phyloP scores from a whole-genome alignment of 2,888 invertebrate species.

The Synergus gifuensis region DNA sequence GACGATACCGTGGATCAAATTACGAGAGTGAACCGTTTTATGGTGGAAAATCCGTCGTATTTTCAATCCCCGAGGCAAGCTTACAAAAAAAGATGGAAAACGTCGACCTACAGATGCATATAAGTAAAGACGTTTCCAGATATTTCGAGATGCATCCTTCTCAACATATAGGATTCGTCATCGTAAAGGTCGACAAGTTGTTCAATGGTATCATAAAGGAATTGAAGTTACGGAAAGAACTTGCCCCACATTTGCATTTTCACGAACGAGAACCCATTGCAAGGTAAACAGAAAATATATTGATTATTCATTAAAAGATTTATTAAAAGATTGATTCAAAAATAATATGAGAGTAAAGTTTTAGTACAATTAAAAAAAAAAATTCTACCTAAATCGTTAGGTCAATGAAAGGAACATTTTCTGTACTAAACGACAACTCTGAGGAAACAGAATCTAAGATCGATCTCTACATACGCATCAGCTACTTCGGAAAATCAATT shows the following conservation, averaged over 20 bases:
- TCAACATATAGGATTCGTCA: slow-evolving; percentile 60
- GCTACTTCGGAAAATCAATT: slow-evolving; percentile 67
- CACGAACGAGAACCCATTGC: slow-evolving; percentile 67
- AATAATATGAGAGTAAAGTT: background rate
- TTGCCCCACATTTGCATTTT: slow-evolving; percentile 58
- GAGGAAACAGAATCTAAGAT: slow-evolving; percentile 55
- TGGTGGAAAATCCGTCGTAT: slow-evolving; percentile 71
- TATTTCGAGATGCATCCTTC: slow-evolving; percentile 62
- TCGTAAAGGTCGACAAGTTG: slow-evolving; percentile 63
- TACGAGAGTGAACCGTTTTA: slow-evolving; percentile 64
- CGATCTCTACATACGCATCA: slow-evolving; percentile 67
- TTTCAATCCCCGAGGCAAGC: slow-evolving; percentile 61
- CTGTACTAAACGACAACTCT: slow-evolving; percentile 59
- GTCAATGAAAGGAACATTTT: slow-evolving; percentile 63
- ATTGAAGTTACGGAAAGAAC: slow-evolving; percentile 61
- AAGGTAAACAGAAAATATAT: slow-evolving; percentile 56
- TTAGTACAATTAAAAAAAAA: background rate
- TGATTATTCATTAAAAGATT: background rate
- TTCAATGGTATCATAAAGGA: slow-evolving; percentile 69
- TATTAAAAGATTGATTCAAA: background rate
- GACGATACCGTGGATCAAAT: slow-evolving; percentile 64
- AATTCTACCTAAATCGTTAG: slow-evolving; percentile 49
- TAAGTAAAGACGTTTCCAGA: slow-evolving; percentile 63
- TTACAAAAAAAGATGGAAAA: slow-evolving; percentile 54
- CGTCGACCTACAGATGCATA: slow-evolving; percentile 63